Percentiles rank a stretch among this genome's conserved stretches.
These are phyloP conservation scores for Ceramica pisi DNA, from an alignment of 2,888 invertebrate species.

Conservation along the genomic window DNA sequence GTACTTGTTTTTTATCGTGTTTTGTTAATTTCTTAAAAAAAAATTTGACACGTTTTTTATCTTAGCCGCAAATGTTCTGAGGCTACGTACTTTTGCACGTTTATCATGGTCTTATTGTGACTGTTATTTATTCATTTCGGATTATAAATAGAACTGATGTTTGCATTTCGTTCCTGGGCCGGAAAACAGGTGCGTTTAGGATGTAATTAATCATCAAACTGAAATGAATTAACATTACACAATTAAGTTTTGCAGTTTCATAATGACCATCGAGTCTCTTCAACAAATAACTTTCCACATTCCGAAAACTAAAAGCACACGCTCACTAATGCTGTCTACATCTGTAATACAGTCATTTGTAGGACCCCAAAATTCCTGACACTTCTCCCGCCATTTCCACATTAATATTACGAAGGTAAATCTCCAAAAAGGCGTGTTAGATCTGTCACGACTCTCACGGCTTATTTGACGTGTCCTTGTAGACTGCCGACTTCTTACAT, in stretches of 20 bases:
- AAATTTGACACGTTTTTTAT: conserved; percentile 53
- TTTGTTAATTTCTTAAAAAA: conserved; percentile 77
- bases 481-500: conserved; percentile 32
- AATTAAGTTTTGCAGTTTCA: not conserved
- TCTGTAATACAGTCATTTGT: conserved; percentile 22
- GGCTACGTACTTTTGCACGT: conserved; percentile 35
- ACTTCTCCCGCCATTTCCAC: conserved; percentile 32
- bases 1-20: conserved; percentile 79
- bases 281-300: not conserved
- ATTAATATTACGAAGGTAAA: conserved; percentile 53
- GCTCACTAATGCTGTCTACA: not conserved
- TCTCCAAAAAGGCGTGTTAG: conserved; percentile 46
- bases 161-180: not conserved
- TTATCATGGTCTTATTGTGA: conserved; percentile 13
- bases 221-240: too few relatives aligned
- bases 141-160: conserved; percentile 12
- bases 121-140: conserved; percentile 23
- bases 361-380: conserved; percentile 25
- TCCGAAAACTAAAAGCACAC: conserved; percentile 13
- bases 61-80: conserved; percentile 31
- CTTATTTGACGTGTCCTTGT: conserved; percentile 48
- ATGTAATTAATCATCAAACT: too few relatives aligned
- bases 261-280: not conserved
- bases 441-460: conserved; percentile 44
- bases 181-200: not conserved